phyloP scores from a whole-genome alignment of 2,113 vertebrate species.

The Odocoileus hemionus region DNA sequence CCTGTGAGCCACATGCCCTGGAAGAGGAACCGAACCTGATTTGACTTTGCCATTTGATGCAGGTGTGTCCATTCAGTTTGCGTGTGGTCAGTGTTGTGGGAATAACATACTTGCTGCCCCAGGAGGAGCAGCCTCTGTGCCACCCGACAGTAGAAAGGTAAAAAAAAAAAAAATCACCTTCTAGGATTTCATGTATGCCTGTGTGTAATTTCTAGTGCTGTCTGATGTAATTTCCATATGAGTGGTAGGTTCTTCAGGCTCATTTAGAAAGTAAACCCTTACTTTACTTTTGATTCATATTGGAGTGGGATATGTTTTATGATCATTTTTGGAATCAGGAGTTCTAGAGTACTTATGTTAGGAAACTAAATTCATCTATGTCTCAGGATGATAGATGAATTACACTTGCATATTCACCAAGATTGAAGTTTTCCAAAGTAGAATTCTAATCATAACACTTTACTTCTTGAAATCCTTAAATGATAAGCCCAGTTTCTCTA shows the following conservation, averaged over 20 bases:
- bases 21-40: neutral
- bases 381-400: neutral
- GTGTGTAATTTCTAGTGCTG: neutral
- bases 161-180: slow-evolving; percentile 2
- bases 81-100: slow-evolving; percentile 97
- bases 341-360: neutral
- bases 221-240: neutral
- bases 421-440: neutral
- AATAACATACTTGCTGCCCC: slow-evolving; percentile 97
- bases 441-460: neutral
- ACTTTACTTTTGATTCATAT: neutral
- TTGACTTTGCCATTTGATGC: neutral
- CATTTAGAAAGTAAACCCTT: neutral
- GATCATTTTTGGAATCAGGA: neutral
- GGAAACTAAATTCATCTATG: neutral
- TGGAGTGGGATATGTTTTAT: neutral
- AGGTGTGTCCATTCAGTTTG: slow-evolving; percentile 97
- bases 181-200: neutral
- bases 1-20: neutral
- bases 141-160: slow-evolving; percentile 97
- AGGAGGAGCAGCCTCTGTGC: slow-evolving; percentile 95
- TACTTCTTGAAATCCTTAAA: neutral
- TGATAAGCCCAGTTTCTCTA: neutral
- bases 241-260: neutral
- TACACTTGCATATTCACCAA: neutral